Base-by-base conservation (phyloP, 1,140 invertebrate genomes). In the Drosophila sturtevanti region DNA sequence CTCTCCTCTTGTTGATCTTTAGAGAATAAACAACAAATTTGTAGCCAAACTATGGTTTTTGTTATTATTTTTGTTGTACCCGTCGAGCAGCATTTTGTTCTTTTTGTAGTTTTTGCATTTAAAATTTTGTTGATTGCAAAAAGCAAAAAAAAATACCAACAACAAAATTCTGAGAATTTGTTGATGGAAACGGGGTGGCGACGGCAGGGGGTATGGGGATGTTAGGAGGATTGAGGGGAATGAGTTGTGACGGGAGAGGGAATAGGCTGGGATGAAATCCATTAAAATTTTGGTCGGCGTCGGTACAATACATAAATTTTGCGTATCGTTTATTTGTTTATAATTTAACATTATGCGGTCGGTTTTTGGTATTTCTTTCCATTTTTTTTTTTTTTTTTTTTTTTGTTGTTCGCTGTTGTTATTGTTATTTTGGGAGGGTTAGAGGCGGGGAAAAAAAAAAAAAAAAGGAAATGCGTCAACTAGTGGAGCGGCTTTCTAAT, bases 281-380 rank as follows among this genome's bases (percentile, higher is more conserved):
- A 86, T 86, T 74, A 67, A 72, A 59, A 74, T 63, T 71, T 14
- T 21, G 41, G 67, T 61, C 56, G 69, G 72, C 78, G 41, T 48
- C 41, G 41, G 41, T 18, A 48, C 41, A 48, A 48, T 48, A 63
- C 73, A 86, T 81, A 81, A 86, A 81, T 86, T 18, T 55, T 61
- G 51, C 61, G 27, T 14, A 72, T 74, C 61, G 56, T 70, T 79
- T 70, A 70, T 80, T 87, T 86, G 81, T 86, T 87, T 86, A 86
- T 86, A 86, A 81, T 86, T 66, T 48, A 78, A 79, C 78, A 69
- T 72, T 65, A 68, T 86, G 70, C 44, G 77, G 59, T 64, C 86
- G 79, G 74, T 85, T 79, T 71, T 68, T 56, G 38, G 44, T 37
- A 35, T 35, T 35, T 21, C 14, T 41, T 41, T n/a, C n/a, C n/a